Base-by-base conservation (phyloP, 2,888 invertebrate species). In the Hedychridium roseum region DNA sequence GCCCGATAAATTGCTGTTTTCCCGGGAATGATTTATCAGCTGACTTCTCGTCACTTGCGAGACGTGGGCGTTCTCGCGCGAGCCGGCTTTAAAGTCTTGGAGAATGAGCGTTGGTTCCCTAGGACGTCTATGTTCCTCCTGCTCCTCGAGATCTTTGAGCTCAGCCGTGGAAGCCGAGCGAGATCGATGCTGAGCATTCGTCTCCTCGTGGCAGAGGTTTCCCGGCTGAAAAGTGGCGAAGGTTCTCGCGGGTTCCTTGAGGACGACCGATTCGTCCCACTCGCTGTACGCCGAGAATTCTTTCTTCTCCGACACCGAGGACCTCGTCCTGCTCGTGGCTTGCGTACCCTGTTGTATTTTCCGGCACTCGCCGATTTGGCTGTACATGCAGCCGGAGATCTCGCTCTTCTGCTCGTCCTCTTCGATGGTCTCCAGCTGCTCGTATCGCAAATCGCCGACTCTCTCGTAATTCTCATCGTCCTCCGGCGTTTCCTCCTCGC, bases 311-410 rank as follows among this genome's bases (percentile, higher is more conserved):
- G 43, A n/a, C 2, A 36, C 17, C 3, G 39, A 15, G 11, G 15
- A 49, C 44, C 40, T 61, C 28, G 53, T 38, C 35, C 53, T 54
- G 9, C 56, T 46, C 14, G 54, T 66, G 16, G 63, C n/a, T n/a
- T n/a, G 50, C 40, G 58, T 17, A 15, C 48, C 39, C 17, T 57
- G 58, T 38, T 63, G 65, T 1, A 68, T 50, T 32, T 58, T 61
- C 3, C 60, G 43, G 23, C 64, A 65, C 50, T 66, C 67, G 1
- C 64, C 68, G 40, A 68, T 60, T 48, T 66, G 68, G 1, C 64
- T 60, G 43, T 66, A 70, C 3, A 56, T 52, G 40, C 46, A 16
- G 18, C 38, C 42, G 21, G 57, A 57, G 12, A 46, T 52, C 36
- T 66, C 66, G 46, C 47, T 61, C 27, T 37, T 63, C 17, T 42